Percentiles rank a stretch among this genome's conserved stretches.
These are phyloP conservation scores for Diplosoma virens DNA, from an alignment of 23 tunicate species.

Conservation along the genomic window DNA sequence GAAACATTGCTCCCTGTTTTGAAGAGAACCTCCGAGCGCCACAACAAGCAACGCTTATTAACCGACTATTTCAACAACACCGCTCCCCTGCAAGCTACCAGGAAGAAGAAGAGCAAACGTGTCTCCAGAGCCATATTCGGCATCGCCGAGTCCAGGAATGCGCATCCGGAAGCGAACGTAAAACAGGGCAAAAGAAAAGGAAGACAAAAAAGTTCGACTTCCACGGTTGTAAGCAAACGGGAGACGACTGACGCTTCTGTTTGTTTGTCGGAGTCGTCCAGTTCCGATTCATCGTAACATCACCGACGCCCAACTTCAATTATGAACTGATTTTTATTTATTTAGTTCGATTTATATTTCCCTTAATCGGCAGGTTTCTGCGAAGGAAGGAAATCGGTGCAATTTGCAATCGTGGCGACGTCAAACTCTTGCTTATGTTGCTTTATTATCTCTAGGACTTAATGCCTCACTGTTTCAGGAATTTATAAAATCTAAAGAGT, in stretches of 20 bases:
- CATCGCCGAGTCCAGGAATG: background rate
- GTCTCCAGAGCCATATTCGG: conserved; percentile 48
- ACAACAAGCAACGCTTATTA: conserved; percentile 26
- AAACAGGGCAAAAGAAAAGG: background rate
- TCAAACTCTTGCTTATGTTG: no score
- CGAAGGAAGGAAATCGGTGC: no score
- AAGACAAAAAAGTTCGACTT: background rate
- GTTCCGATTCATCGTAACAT: conserved; percentile 5
- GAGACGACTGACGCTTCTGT: background rate
- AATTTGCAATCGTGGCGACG: no score
- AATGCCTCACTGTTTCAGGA: no score
- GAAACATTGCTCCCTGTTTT: conserved; percentile 65
- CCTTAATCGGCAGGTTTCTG: no score
- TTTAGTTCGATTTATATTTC: no score
- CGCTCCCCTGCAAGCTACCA: background rate
- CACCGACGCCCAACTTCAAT: background rate
- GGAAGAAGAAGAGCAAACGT: conserved; percentile 63
- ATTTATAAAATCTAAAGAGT: no score
- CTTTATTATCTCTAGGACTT: no score
- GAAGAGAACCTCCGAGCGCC: conserved; percentile 50
- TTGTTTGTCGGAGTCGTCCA: conserved; percentile 16
- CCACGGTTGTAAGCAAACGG: background rate
- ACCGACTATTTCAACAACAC: conserved; percentile 23
- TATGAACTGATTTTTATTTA: background rate
- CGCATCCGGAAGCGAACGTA: background rate